These are phyloP conservation scores for Platycheirus rosarum DNA, from an alignment of 2,888 invertebrate species.

Conservation along the genomic window DNA sequence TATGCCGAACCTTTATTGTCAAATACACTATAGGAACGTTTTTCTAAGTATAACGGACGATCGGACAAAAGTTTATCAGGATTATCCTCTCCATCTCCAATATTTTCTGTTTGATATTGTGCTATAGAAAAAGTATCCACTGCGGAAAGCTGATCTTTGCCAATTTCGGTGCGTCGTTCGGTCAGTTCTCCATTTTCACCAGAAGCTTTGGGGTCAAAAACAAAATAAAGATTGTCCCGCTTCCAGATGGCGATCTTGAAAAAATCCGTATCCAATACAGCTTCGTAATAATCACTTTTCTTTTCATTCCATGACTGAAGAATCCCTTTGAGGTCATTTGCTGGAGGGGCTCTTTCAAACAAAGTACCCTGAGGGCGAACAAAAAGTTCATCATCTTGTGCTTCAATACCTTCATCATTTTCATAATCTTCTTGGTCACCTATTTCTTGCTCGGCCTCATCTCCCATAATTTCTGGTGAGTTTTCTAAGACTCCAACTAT, in stretches of 20 bases:
- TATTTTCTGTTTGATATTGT: conserved; percentile 75
- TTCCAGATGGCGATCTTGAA: conserved; percentile 84
- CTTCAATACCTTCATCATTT: conserved; percentile 43
- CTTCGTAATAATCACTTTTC: conserved; percentile 40
- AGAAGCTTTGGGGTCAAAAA: conserved; percentile 86
- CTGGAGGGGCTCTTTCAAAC: background rate
- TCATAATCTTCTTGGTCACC: conserved; percentile 9
- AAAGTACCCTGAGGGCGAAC: conserved; percentile 17
- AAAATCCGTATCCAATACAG: conserved; percentile 71
- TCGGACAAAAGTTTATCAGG: background rate
- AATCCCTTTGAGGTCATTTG: conserved; percentile 50
- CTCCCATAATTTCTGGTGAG: conserved; percentile 4
- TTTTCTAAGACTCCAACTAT: conserved; percentile 44
- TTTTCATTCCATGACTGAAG: conserved; percentile 57
- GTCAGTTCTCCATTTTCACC: conserved; percentile 84
- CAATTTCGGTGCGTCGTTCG: conserved; percentile 72
- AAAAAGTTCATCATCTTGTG: conserved; percentile 56
- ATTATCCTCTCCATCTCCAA: conserved; percentile 57
- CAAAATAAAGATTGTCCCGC: conserved; percentile 83
- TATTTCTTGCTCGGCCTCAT: conserved; percentile 34
- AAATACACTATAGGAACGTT: conserved; percentile 48
- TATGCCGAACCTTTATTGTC: conserved; percentile 78
- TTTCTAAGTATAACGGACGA: conserved; percentile 31
- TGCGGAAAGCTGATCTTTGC: conserved; percentile 77
- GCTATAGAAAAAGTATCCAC: conserved; percentile 73